These are phyloP conservation scores for Diarsia dahlii DNA, from an alignment of 2,888 invertebrate genomes.

Conservation along the genomic window DNA sequence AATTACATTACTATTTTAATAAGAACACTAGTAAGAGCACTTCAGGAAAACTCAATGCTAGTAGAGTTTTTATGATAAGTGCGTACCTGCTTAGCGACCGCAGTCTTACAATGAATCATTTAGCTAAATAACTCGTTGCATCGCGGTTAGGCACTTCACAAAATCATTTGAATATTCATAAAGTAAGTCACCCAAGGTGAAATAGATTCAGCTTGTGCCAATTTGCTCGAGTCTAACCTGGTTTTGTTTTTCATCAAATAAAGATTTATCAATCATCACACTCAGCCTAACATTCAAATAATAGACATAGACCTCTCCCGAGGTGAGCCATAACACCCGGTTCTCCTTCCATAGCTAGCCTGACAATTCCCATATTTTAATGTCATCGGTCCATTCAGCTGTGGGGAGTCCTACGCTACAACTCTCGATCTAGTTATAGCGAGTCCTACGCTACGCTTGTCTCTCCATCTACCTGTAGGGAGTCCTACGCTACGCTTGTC, in stretches of 20 bases:
- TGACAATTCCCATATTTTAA: background rate
- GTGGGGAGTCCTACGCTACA: background rate
- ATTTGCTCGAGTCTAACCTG: background rate
- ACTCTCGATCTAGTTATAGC: no score
- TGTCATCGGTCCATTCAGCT: background rate
- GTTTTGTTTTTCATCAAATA: background rate
- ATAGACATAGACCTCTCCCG: background rate
- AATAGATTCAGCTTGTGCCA: background rate
- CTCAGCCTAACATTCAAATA: background rate
- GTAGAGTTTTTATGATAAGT: conserved; percentile 10
- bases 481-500: background rate
- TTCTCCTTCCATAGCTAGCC: background rate
- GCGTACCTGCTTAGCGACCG: background rate
- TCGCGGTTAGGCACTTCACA: background rate
- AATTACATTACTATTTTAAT: conserved; percentile 2
- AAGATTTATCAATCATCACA: background rate
- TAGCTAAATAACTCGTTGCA: background rate
- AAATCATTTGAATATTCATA: background rate
- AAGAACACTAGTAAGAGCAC: background rate
- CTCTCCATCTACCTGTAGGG: no score
- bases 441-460: no score
- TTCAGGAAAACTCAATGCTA: conserved; percentile 11
- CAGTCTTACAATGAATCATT: conserved; percentile 9
- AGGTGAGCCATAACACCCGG: background rate
- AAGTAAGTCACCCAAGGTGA: background rate